Percentiles rank a stretch among this genome's conserved stretches.
phyloP scores from a whole-genome alignment of 2,797 vertebrate species.

The Harpagifer antarcticus region DNA sequence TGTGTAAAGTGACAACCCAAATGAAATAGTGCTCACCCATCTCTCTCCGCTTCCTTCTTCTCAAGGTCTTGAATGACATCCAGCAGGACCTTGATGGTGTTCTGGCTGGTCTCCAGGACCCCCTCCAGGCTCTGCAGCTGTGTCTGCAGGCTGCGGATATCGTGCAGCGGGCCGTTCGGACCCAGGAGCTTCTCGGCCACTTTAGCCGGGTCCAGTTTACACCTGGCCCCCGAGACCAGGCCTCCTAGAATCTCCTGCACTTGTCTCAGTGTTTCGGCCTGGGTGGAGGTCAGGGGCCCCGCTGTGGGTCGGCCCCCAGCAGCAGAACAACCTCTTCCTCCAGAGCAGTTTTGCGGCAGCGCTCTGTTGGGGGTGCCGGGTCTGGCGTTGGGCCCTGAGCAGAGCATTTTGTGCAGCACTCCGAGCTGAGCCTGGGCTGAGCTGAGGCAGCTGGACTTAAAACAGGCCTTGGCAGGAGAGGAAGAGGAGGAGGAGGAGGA shows the following conservation, averaged over 20 bases:
- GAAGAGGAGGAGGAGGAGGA: constrained; percentile 69
- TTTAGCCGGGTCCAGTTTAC: constrained; percentile 79
- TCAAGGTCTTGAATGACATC: constrained; percentile 94
- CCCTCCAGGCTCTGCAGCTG: constrained; percentile 91
- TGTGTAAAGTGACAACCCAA: constrained; percentile 30
- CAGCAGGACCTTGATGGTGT: constrained; percentile 91
- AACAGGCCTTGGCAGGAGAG: constrained; percentile 81
- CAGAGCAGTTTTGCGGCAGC: constrained; percentile 74
- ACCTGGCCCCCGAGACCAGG: constrained; percentile 85
- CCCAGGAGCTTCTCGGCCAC: constrained; percentile 79
- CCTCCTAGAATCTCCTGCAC: constrained; percentile 89
- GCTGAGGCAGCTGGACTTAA: constrained; percentile 83
- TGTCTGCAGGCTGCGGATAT: constrained; percentile 85
- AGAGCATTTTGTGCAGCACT: constrained; percentile 84
- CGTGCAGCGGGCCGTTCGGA: constrained; percentile 79
- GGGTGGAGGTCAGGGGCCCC: constrained; percentile 72
- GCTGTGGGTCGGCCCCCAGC: constrained; percentile 63
- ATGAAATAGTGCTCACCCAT: constrained; percentile 84
- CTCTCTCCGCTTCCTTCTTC: constrained; percentile 91
- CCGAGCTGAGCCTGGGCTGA: constrained; percentile 83
- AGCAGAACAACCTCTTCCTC: constrained; percentile 69
- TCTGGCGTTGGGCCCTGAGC: constrained; percentile 78
- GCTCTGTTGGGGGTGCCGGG: constrained; percentile 74
- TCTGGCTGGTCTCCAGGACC: constrained; percentile 92
- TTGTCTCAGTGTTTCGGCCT: constrained; percentile 83